phyloP scores from a whole-genome alignment of 2,888 invertebrate genomes.

The Bombyx huttoni region DNA sequence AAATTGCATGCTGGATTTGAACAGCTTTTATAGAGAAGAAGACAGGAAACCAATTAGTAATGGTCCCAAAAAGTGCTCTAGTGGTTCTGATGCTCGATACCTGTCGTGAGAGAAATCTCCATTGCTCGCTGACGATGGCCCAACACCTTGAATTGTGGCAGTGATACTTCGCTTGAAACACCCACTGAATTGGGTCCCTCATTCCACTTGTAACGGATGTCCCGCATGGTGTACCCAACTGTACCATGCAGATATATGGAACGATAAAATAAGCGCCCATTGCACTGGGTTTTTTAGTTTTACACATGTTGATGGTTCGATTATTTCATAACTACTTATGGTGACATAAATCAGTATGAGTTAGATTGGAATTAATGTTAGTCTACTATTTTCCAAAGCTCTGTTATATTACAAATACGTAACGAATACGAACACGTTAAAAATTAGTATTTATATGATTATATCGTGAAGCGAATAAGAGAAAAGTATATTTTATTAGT shows the following conservation, averaged over 20 bases:
- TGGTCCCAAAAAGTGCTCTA: conserved; percentile 5
- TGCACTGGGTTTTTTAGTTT: conserved; percentile 56
- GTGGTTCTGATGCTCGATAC: conserved; percentile 68
- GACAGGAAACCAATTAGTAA: conserved; percentile 6
- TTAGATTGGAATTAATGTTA: conserved; percentile 17
- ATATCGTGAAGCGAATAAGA: background rate
- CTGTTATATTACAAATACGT: conserved; percentile 16
- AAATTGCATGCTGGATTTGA: conserved; percentile 22
- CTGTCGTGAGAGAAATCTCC: conserved; percentile 95
- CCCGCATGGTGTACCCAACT: conserved; percentile 99
- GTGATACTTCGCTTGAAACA: conserved; percentile 93
- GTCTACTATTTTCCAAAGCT: conserved; percentile 32
- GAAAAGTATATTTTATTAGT: background rate
- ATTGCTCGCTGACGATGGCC: conserved; percentile 94
- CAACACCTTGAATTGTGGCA: conserved; percentile 96
- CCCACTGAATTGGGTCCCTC: conserved; percentile 94
- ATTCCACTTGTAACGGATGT: conserved; percentile 98
- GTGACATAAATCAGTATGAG: conserved; percentile 11
- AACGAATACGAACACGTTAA: background rate
- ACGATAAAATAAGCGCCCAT: conserved; percentile 67
- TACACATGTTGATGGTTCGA: conserved; percentile 24
- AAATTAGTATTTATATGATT: background rate
- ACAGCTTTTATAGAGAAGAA: conserved; percentile 11
- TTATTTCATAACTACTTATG: conserved; percentile 26
- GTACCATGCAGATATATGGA: conserved; percentile 69